phyloP scores from a whole-genome alignment of 2,888 invertebrate species.

The Eremobia ochroleuca region DNA sequence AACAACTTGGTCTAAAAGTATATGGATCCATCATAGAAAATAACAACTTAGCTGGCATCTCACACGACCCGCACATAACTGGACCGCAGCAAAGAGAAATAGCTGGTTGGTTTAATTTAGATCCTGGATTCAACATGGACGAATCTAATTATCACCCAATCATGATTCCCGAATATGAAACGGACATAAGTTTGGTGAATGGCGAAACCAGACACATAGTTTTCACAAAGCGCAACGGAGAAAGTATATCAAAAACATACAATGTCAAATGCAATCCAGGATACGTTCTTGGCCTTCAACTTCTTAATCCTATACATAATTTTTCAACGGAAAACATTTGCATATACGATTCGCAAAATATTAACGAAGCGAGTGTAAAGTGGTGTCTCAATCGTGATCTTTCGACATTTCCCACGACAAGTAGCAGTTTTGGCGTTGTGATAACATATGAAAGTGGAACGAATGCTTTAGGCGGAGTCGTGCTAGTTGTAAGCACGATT shows the following conservation, averaged over 20 bases:
- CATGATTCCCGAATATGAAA: slow-evolving; percentile 92
- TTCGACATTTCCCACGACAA: slow-evolving; percentile 97
- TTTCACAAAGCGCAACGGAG: slow-evolving; percentile 92
- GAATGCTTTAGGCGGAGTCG: slow-evolving; percentile 95
- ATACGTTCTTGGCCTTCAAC: slow-evolving; percentile 96
- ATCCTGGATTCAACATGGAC: slow-evolving; percentile 92
- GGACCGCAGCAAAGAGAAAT: slow-evolving; percentile 97
- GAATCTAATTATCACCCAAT: slow-evolving; percentile 94
- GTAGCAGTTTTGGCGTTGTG: slow-evolving; percentile 95
- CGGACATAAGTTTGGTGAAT: slow-evolving; percentile 92
- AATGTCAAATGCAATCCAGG: slow-evolving; percentile 94
- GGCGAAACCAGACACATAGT: slow-evolving; percentile 95
- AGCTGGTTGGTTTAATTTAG: slow-evolving; percentile 97
- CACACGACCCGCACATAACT: slow-evolving; percentile 97
- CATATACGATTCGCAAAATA: slow-evolving; percentile 94
- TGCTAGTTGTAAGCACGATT: slow-evolving; percentile 94
- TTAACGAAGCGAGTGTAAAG: slow-evolving; percentile 92
- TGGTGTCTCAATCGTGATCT: slow-evolving; percentile 96
- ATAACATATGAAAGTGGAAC: slow-evolving; percentile 95
- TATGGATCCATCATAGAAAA: slow-evolving; percentile 95
- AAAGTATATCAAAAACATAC: slow-evolving; percentile 91
- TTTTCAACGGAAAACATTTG: slow-evolving; percentile 96
- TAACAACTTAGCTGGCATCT: slow-evolving; percentile 96
- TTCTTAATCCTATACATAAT: slow-evolving; percentile 97
- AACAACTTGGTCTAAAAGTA: slow-evolving; percentile 96